Evolutionary conservation across 2,113 vertebrate species (phyloP).

Genomic region (Danionella cerebrum): DNA sequence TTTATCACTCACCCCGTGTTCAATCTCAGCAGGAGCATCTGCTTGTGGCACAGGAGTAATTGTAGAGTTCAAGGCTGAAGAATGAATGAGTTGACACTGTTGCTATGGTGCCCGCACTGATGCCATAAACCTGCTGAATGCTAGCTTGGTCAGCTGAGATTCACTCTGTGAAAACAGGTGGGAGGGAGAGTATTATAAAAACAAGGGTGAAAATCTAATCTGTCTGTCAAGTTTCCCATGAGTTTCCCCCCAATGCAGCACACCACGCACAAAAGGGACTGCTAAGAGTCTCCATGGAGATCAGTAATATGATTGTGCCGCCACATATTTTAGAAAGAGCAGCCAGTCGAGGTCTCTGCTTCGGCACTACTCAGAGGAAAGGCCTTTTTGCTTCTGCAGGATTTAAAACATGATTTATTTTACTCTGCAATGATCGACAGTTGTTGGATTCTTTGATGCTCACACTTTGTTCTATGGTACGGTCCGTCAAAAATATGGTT

Average conservation of each 20-base stretch:
- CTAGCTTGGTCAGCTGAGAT: not conserved
- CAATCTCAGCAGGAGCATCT: conserved; percentile 5
- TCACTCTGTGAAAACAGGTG: not conserved
- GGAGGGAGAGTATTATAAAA: not conserved
- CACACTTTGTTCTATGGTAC: no score
- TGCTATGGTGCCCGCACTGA: not conserved
- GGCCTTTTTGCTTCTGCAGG: not conserved
- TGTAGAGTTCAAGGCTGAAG: conserved; percentile 2
- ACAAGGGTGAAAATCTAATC: not conserved
- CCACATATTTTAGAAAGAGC: conserved; percentile 3
- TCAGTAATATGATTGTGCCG: not conserved
- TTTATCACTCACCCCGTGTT: conserved; percentile 2
- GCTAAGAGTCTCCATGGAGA: not conserved
- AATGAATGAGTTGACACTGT: not conserved
- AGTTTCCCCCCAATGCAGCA: not conserved
- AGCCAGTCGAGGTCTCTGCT: not conserved
- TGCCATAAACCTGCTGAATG: not conserved
- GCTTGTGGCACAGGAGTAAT: not conserved
- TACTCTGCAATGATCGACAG: no score
- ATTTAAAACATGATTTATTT: not conserved
- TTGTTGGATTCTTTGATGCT: no score
- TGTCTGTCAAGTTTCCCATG: not conserved
- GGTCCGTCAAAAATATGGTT: no score
- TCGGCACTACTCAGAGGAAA: not conserved
- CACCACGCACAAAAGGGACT: not conserved